phyloP scores from a whole-genome alignment of 2,888 invertebrate genomes.

The Barypeithes pellucidus region DNA sequence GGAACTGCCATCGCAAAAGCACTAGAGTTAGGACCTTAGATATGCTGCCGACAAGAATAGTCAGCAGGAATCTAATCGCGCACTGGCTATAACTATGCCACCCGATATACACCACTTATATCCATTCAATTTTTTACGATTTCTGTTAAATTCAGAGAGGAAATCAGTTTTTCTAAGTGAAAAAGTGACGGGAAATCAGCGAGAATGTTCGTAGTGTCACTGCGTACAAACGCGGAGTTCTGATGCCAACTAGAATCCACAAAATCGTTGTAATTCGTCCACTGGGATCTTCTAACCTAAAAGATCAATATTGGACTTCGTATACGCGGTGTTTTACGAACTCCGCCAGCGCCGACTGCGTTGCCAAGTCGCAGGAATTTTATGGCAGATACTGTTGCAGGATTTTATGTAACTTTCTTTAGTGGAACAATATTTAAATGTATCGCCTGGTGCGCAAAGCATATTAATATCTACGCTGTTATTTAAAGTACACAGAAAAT shows the following conservation, averaged over 20 bases:
- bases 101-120: slow-evolving; percentile 61
- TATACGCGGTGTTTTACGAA: slow-evolving; percentile 55
- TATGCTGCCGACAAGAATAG: slow-evolving; percentile 47
- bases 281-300: slow-evolving; percentile 68
- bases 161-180: slow-evolving; percentile 31
- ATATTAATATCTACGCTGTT: too few species aligned
- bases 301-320: slow-evolving; percentile 67
- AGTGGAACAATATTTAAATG: too few species aligned
- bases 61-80: slow-evolving; percentile 48
- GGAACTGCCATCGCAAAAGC: slow-evolving; percentile 83
- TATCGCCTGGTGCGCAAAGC: too few species aligned
- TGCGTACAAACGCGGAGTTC: slow-evolving; percentile 55
- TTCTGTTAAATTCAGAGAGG: slow-evolving; percentile 22
- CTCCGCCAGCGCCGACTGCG: slow-evolving; percentile 33
- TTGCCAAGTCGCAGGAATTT: slow-evolving; percentile 15
- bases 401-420: slow-evolving; percentile 2
- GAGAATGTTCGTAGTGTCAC: slow-evolving; percentile 47
- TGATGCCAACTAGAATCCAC: slow-evolving; percentile 58
- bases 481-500: too few species aligned
- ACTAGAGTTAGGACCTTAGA: slow-evolving; percentile 57
- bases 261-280: slow-evolving; percentile 62
- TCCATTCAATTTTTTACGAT: slow-evolving; percentile 41
- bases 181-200: slow-evolving; percentile 42
- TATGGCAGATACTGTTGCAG: neutral
- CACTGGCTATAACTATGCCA: slow-evolving; percentile 60